Conservation (phyloP, 35 echinoderm and acorn worm genomes). For the Chiridota heheva region DNA sequence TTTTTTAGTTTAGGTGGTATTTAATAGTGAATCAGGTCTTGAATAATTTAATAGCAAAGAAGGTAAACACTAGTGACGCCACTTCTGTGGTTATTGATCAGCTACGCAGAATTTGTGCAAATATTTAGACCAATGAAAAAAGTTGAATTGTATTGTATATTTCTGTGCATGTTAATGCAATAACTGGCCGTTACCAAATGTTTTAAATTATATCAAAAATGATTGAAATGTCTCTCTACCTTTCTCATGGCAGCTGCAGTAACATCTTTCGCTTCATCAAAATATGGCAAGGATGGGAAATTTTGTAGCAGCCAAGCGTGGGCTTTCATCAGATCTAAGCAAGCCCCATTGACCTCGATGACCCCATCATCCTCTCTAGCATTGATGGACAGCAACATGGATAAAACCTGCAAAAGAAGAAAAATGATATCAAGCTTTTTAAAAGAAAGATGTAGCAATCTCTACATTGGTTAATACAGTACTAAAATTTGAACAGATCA, state of each 20-base stretch:
- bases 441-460: neutral
- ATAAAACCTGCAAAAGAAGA: conserved; percentile 55
- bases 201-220: no score
- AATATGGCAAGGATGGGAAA: conserved; percentile 77
- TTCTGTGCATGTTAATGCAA: no score
- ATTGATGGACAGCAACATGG: conserved; percentile 63
- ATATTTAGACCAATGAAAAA: no score
- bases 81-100: no score
- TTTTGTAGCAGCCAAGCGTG: conserved; percentile 84
- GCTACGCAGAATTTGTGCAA: no score
- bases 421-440: neutral
- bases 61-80: no score
- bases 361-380: conserved; percentile 36
- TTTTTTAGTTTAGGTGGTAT: no score
- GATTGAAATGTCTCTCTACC: no score
- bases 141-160: no score
- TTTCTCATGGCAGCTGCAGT: conserved; percentile 55
- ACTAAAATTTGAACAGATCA: neutral
- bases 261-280: conserved; percentile 57
- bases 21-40: no score
- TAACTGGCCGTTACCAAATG: no score
- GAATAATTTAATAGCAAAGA: no score
- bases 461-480: neutral
- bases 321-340: conserved; percentile 41
- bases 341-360: conserved; percentile 43